phyloP scores from a whole-genome alignment of 2,113 vertebrate species.

The Neolamprologus sp. region DNA sequence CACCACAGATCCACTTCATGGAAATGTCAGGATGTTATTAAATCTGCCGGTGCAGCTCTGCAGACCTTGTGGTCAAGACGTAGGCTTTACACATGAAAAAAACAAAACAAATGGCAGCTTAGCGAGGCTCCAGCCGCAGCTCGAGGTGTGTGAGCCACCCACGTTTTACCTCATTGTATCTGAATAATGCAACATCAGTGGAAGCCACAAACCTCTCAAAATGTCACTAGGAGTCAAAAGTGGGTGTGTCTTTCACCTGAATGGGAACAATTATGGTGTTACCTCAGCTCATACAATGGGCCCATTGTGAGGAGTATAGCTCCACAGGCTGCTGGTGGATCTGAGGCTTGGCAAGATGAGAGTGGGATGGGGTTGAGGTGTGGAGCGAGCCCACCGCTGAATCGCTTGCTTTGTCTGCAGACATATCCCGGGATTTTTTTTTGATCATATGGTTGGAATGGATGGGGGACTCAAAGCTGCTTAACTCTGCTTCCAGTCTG shows the following conservation, averaged over 20 bases:
- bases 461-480: conserved; percentile 30
- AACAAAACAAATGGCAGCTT: conserved; percentile 5
- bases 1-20: not conserved
- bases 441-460: conserved; percentile 43
- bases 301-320: conserved; percentile 40
- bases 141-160: conserved; percentile 27
- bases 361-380: conserved; percentile 45
- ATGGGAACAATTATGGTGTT: conserved; percentile 60
- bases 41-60: conserved; percentile 23
- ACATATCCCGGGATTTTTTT: conserved; percentile 50
- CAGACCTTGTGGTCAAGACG: not conserved
- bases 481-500: conserved; percentile 12
- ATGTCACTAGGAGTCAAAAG: conserved; percentile 33
- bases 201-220: conserved; percentile 20
- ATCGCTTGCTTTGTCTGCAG: conserved; percentile 58
- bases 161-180: not conserved
- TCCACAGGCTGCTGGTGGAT: conserved; percentile 40
- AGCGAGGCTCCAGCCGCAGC: not conserved
- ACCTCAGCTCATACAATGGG: conserved; percentile 44
- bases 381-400: conserved; percentile 36
- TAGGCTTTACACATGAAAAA: not conserved
- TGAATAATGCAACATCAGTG: conserved; percentile 21
- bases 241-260: conserved; percentile 55
- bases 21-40: conserved; percentile 36
- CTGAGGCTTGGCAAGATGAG: conserved; percentile 40